Base-by-base conservation (phyloP, 2,113 vertebrate species). In the Xiphophorus hellerii region DNA sequence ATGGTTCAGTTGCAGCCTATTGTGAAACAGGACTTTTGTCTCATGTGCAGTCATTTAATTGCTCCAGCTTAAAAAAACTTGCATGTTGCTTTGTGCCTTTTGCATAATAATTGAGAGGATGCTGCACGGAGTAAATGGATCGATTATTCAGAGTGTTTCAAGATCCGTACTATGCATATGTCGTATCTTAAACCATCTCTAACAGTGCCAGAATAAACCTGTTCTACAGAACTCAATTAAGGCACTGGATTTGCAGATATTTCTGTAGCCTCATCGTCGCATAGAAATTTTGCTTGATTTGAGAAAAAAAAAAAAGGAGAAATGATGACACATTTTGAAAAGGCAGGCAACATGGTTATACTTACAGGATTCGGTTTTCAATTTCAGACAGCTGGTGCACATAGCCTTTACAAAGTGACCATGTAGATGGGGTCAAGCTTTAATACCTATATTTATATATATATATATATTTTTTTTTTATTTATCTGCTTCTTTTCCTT, bases 381-480 rank as follows among this genome's bases (percentile, higher is more conserved):
- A 90, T 88, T 84, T 75, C 69, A 84, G 78, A 76, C 42, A 73
- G 84, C 71, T 62, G 84, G 82, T 73, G 69, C 76, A 84, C 74
- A 72, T 62, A 80, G 83, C 80, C 84, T 87, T 92, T 75, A 83
- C 66, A 88, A 92, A 91, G 77, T 91, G 91, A 86, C 87, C 87
- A 51, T 78, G 78, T 73, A 74, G 84, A 84, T 71, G 78, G 81
- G 91, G 90, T 90, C 90, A 92, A 90, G 87, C 76, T 88, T 82
- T 88, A 90, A 92, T 93, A 82, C 88, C 62, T 80, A 54, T 82
- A 91, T 90, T 85, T 89, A 92, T 91, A 87, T 87, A 88, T 15
- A 15, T 15, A 42, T 42, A 11, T 28, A 28, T n/a, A n/a, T n/a
- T 11, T 87, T 87, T 91, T 28, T n/a, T 66, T 37, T 27, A 14